Evolutionary conservation across 2,797 vertebrate species (phyloP), one percentile per base, ranked within the genome.

Genomic region (Melanotaenia nigrans): DNA sequence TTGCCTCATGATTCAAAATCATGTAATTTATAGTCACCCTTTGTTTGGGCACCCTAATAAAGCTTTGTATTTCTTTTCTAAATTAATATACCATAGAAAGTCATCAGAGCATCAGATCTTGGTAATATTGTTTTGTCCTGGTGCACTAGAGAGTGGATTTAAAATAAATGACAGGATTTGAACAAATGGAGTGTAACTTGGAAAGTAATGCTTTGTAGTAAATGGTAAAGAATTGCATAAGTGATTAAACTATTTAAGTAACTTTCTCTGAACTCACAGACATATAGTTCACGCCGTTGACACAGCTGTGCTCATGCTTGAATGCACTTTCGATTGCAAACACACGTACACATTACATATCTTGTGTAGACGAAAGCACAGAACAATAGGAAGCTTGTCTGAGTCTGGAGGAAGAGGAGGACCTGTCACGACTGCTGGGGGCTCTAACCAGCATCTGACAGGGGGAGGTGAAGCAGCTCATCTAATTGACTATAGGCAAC

Each of bases 381-480:
- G 59, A 76, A 75, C 79, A 73, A 53, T 32, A 54, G 73, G 80
- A 79, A 33, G 76, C 75, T 67, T 32, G 69, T 84, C 65, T 87
- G 68, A 67, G 73, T 71, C 65, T 72, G 22, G 45, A 74, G 49
- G 69, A 86, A 73, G 72, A 80, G 64, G 66, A 87, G 54, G 72
- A 73, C 77, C 72, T 68, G 78, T 72, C 73, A 68, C 36, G 71
- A 57, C 66, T 79, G 80, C 76, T 64, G 32, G 60, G 25, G 53
- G 79, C 67, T 77, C 72, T 78, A 81, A 84, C 73, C 85, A 73
- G 60, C 6, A 4, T 69, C 75, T 80, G 81, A 88, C 83, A 85
- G 82, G 84, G 82, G 85, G 84, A 85, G 86, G 86, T 80, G 84
- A 89, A 77, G 84, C 78, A 84, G 72, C 84, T 85, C 62, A 1